A percentile compares a stretch with the other conserved stretches of the same genome.
These are phyloP conservation scores for Callaeas wilsoni DNA, from an alignment of 2,113 vertebrate species.

Conservation along the genomic window DNA sequence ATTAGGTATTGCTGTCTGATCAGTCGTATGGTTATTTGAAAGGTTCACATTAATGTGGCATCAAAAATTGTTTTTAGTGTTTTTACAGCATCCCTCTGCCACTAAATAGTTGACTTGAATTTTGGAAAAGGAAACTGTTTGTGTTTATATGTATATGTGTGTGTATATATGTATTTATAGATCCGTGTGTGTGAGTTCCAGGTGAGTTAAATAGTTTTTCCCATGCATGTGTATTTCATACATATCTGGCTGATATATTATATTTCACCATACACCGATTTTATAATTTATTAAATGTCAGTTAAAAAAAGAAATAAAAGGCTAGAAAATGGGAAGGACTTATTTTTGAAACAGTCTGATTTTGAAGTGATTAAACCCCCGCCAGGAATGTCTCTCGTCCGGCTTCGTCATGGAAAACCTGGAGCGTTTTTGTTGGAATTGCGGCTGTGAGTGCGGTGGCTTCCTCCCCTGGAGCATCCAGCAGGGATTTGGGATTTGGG, in stretches of 20 bases:
- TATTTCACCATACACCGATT: constrained; percentile 69
- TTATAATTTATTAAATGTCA: constrained; percentile 75
- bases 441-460: too few relatives aligned
- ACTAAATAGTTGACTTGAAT: constrained; percentile 79
- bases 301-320: constrained; percentile 56
- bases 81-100: constrained; percentile 74
- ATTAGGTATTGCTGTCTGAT: constrained; percentile 69
- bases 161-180: constrained; percentile 80
- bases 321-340: constrained; percentile 65
- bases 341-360: constrained; percentile 66
- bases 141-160: constrained; percentile 78
- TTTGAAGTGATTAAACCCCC: constrained; percentile 42
- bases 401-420: too few relatives aligned
- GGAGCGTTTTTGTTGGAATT: too few relatives aligned
- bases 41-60: constrained; percentile 69
- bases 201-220: constrained; percentile 71
- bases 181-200: constrained; percentile 69
- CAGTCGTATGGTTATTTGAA: constrained; percentile 64
- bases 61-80: constrained; percentile 58
- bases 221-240: constrained; percentile 74
- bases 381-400: background rate
- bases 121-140: constrained; percentile 55
- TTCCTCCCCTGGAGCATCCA: too few relatives aligned
- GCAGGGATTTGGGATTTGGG: too few relatives aligned
- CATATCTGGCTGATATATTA: constrained; percentile 70